Percentiles rank a stretch among this genome's conserved stretches.
Conservation (phyloP, 2,888 invertebrate genomes). For the Pherbina coryleti region DNA sequence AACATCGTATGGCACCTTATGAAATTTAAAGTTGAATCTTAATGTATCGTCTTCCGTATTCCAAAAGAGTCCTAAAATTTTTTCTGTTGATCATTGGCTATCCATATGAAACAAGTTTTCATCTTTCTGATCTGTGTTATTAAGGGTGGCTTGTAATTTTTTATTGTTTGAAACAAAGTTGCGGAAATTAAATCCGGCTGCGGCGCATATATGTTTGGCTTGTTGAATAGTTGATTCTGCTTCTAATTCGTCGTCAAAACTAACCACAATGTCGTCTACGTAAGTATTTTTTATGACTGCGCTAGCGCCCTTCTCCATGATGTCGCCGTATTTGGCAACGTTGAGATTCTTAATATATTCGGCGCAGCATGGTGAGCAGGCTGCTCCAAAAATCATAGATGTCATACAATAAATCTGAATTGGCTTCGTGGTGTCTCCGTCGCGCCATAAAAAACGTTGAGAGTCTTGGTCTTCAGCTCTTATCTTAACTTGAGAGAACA, state of each 20-base stretch:
- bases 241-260: constrained; percentile 53
- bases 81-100: no score
- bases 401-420: no score
- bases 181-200: no score
- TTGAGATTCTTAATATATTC: constrained; percentile 55
- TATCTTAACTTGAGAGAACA: not conserved
- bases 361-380: no score
- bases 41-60: no score
- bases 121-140: no score
- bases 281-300: constrained; percentile 44
- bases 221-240: constrained; percentile 40
- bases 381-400: no score
- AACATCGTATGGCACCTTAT: constrained; percentile 31
- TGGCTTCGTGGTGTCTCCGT: not conserved
- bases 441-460: not conserved
- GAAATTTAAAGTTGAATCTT: no score
- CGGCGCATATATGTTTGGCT: not conserved
- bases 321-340: constrained; percentile 39
- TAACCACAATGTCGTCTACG: constrained; percentile 47
- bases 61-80: no score
- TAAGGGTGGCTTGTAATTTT: no score
- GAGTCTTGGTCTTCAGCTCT: not conserved
- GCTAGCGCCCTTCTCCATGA: constrained; percentile 41
- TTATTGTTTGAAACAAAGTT: no score
- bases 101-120: no score